Evolutionary conservation across 2,113 vertebrate species (phyloP).

Genomic region (Marcusenius ussheri): DNA sequence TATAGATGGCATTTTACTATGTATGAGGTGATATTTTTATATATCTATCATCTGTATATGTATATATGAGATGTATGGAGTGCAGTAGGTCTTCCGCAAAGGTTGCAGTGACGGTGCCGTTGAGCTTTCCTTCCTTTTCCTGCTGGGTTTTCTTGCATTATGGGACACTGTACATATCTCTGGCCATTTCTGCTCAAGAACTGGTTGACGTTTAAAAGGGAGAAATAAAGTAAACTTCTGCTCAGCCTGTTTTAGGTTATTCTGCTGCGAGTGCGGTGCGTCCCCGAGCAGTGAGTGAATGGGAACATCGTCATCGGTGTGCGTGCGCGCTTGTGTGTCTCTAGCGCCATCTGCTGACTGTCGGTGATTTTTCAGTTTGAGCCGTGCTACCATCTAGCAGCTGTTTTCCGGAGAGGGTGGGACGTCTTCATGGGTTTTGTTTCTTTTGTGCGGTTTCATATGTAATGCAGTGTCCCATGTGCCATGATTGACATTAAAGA

Average conservation of each 20-base stretch:
- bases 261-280: not conserved
- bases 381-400: not conserved
- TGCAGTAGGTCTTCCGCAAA: slow-evolving; percentile 64
- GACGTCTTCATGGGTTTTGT: not conserved
- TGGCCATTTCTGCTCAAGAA: slow-evolving; percentile 72
- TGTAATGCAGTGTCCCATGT: not conserved
- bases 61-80: slow-evolving; percentile 60
- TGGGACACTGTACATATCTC: slow-evolving; percentile 71
- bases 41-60: slow-evolving; percentile 35
- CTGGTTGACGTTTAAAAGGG: slow-evolving; percentile 72
- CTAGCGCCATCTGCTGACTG: not conserved
- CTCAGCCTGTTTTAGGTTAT: slow-evolving; percentile 50
- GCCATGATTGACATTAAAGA: not conserved
- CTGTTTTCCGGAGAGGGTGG: not conserved
- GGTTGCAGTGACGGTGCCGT: slow-evolving; percentile 54
- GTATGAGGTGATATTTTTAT: slow-evolving; percentile 33
- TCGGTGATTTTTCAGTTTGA: not conserved
- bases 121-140: slow-evolving; percentile 48
- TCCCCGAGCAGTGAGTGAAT: not conserved
- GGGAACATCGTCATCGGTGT: not conserved
- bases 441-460: not conserved
- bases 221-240: slow-evolving; percentile 92
- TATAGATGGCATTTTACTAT: slow-evolving; percentile 39
- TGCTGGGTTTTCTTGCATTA: slow-evolving; percentile 39
- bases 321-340: not conserved